These are phyloP conservation scores for Andrena bucephala DNA, from an alignment of 2,888 invertebrate genomes.

Conservation along the genomic window DNA sequence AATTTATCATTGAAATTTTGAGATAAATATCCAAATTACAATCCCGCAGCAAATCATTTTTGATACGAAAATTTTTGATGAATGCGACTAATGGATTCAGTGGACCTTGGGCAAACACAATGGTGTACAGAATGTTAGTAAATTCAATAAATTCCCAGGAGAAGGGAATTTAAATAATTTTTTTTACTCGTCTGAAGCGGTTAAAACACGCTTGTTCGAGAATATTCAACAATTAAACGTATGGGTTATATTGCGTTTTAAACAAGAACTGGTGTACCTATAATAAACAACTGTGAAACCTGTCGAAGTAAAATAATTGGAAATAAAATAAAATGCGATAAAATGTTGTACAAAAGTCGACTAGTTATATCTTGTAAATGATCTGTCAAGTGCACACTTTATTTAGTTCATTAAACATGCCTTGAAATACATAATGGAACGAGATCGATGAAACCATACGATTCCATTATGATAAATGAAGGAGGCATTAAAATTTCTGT, in stretches of 20 bases:
- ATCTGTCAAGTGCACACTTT: too few relatives aligned
- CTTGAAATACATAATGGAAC: not conserved
- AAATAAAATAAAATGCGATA: not conserved
- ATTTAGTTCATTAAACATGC: too few relatives aligned
- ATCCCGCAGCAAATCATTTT: not conserved
- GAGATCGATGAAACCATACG: not conserved
- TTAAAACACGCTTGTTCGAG: not conserved
- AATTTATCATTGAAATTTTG: not conserved
- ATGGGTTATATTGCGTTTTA: not conserved
- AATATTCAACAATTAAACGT: not conserved
- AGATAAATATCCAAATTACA: not conserved
- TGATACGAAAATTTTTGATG: not conserved
- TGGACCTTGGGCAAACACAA: not conserved
- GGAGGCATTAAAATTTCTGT: too few relatives aligned
- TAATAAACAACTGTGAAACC: not conserved
- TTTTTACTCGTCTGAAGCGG: not conserved
- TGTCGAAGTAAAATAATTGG: not conserved
- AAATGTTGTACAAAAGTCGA: not conserved
- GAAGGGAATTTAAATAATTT: too few relatives aligned
- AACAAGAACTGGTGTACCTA: not conserved
- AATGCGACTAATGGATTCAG: not conserved
- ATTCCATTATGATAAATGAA: not conserved
- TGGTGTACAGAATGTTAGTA: not conserved
- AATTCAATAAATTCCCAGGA: not conserved
- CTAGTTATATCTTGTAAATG: too few relatives aligned